phyloP scores from a whole-genome alignment of 2,113 vertebrate species.

The Antigone vipio region DNA sequence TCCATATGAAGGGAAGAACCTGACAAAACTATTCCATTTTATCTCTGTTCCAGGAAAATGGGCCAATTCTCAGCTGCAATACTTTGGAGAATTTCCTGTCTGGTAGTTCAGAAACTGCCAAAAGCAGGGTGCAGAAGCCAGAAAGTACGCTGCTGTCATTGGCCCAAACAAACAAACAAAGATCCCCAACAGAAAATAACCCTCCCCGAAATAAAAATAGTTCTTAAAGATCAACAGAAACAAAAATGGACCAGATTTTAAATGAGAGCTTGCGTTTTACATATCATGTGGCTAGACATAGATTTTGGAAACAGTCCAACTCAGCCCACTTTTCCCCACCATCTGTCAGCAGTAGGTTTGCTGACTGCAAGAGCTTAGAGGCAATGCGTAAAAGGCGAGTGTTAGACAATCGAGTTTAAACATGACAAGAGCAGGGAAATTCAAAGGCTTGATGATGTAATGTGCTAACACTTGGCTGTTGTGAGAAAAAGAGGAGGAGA shows the following conservation, averaged over 20 bases:
- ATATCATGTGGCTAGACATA: slow-evolving; percentile 63
- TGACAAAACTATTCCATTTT: slow-evolving; percentile 62
- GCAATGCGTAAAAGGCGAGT: slow-evolving; percentile 52
- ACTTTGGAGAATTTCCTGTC: slow-evolving; percentile 74
- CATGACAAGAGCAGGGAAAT: slow-evolving; percentile 68
- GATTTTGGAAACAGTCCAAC: slow-evolving; percentile 71
- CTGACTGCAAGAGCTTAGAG: slow-evolving; percentile 66
- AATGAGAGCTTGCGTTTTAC: slow-evolving; percentile 46
- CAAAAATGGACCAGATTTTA: slow-evolving; percentile 48
- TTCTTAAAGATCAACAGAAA: slow-evolving; percentile 46
- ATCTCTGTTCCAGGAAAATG: slow-evolving; percentile 71
- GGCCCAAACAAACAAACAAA: slow-evolving; percentile 63
- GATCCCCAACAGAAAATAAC: slow-evolving; percentile 35
- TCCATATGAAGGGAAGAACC: slow-evolving; percentile 47
- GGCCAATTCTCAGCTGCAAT: slow-evolving; percentile 73
- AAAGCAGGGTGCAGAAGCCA: slow-evolving; percentile 57
- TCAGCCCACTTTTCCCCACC: slow-evolving; percentile 62
- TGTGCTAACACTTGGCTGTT: slow-evolving; percentile 41
- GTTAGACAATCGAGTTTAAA: slow-evolving; percentile 68
- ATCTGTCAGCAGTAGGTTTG: slow-evolving; percentile 75
- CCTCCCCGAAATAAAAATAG: slow-evolving; percentile 21
- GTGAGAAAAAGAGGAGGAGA: slow-evolving; percentile 50
- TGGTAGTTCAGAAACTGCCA: slow-evolving; percentile 73
- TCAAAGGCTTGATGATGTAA: slow-evolving; percentile 64
- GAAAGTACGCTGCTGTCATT: slow-evolving; percentile 52